phyloP scores from a whole-genome alignment of 1,140 invertebrate species.

The Panulirus ornatus region DNA sequence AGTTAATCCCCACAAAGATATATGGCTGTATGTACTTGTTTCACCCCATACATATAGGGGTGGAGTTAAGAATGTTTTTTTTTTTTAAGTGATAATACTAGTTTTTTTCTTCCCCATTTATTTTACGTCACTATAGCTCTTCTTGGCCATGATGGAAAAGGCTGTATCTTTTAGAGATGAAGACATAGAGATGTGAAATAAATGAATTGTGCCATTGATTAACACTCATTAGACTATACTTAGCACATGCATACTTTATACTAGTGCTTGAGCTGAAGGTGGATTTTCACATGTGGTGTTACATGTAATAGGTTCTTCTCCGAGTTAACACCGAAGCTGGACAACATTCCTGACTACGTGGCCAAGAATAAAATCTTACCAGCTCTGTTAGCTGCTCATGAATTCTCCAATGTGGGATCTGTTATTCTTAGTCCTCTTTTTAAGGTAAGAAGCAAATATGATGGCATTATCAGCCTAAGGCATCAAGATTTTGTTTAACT shows the following conservation, averaged over 20 bases:
- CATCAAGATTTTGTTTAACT: too few relatives aligned
- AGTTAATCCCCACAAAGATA: too few relatives aligned
- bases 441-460: conserved; percentile 81
- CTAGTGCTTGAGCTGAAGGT: neutral
- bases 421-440: conserved; percentile 91
- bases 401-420: conserved; percentile 95
- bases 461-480: too few relatives aligned
- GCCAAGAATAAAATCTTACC: conserved; percentile 97
- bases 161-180: neutral
- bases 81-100: too few relatives aligned
- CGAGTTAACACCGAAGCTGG: conserved; percentile 89
- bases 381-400: conserved; percentile 94
- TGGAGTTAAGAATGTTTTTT: too few relatives aligned
- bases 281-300: neutral
- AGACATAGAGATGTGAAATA: neutral
- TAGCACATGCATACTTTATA: neutral
- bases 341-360: conserved; percentile 94
- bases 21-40: too few relatives aligned
- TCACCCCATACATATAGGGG: too few relatives aligned
- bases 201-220: neutral
- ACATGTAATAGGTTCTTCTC: conserved; percentile 88
- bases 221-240: neutral
- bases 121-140: neutral
- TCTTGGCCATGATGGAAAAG: neutral
- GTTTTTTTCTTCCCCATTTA: neutral